These are phyloP conservation scores for Aphidius ervi DNA, from an alignment of 1,140 invertebrate species.

Conservation along the genomic window DNA sequence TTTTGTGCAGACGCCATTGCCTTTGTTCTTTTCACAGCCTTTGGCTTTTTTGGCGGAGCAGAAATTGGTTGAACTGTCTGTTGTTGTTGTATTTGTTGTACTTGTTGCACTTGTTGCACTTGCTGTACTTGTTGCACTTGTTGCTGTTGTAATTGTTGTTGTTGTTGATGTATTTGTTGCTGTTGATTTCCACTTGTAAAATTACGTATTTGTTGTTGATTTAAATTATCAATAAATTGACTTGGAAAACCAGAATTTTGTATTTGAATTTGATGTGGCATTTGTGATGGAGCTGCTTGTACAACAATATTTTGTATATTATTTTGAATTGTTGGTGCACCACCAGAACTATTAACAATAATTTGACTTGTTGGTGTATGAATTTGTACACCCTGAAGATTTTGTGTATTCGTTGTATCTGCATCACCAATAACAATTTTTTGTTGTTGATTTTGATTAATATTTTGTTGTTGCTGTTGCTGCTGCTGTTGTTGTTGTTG, in stretches of 20 bases:
- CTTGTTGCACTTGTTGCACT: neutral
- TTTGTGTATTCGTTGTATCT: conserved; percentile 34
- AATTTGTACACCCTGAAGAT: conserved; percentile 49
- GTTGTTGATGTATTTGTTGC: conserved; percentile 13
- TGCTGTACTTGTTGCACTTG: conserved; percentile 1
- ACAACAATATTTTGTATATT: conserved; percentile 53
- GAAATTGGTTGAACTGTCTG: conserved; percentile 6
- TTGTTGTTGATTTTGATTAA: conserved; percentile 43
- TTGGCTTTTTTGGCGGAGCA: conserved; percentile 41
- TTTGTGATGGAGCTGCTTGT: conserved; percentile 48
- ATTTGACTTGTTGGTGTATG: conserved; percentile 53
- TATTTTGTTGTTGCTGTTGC: conserved; percentile 24
- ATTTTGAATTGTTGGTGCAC: conserved; percentile 51
- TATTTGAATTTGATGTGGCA: conserved; percentile 51
- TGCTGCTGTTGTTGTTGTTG: conserved; percentile 16
- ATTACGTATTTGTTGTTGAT: conserved; percentile 50
- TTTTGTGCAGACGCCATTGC: conserved; percentile 36
- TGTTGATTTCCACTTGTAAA: conserved; percentile 31
- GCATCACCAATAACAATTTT: conserved; percentile 50
- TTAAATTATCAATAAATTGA: conserved; percentile 51
- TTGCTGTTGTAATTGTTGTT: neutral
- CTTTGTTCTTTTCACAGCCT: conserved; percentile 45
- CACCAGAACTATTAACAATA: conserved; percentile 51
- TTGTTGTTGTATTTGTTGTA: conserved; percentile 6
- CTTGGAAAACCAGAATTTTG: conserved; percentile 50